A percentile compares a stretch with the other conserved stretches of the same genome.
Conservation (phyloP, 2,888 invertebrate species). For the Himalopsyche anomala region DNA sequence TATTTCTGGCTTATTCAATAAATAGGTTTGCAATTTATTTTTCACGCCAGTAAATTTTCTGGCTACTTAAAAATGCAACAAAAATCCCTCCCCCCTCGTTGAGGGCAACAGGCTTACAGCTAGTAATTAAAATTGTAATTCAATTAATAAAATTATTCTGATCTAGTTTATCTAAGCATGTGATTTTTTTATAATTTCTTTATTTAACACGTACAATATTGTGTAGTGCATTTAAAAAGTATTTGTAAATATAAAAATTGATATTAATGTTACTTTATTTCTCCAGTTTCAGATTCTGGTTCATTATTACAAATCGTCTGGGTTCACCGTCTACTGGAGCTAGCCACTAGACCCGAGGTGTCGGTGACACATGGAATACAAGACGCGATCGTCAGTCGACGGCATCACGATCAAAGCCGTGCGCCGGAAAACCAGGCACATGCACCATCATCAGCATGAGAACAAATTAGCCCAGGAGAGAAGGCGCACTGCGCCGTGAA, state of each 20-base stretch:
- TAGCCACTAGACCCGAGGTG: not conserved
- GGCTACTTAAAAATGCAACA: too few relatives aligned
- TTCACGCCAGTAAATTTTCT: too few relatives aligned
- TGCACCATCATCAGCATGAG: slow-evolving; percentile 42
- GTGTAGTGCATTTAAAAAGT: too few relatives aligned
- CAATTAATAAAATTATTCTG: too few relatives aligned
- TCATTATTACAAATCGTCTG: not conserved
- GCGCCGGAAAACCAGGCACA: slow-evolving; percentile 58
- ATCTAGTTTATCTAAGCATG: too few relatives aligned
- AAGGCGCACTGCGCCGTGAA: not conserved
- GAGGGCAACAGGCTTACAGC: too few relatives aligned
- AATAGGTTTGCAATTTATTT: too few relatives aligned
- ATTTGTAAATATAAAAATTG: not conserved
- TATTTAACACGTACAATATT: too few relatives aligned
- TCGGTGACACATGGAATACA: slow-evolving; percentile 61
- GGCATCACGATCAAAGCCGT: slow-evolving; percentile 64
- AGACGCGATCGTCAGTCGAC: slow-evolving; percentile 58
- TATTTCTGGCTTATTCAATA: too few relatives aligned
- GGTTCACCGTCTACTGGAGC: not conserved
- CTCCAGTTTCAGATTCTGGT: not conserved
- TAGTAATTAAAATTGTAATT: too few relatives aligned
- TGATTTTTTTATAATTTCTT: too few relatives aligned
- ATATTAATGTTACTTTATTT: not conserved
- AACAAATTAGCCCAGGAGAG: slow-evolving; percentile 37
- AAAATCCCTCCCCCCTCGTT: too few relatives aligned